phyloP scores from a whole-genome alignment of 1,140 invertebrate species.

The Cheumatopsyche charites region DNA sequence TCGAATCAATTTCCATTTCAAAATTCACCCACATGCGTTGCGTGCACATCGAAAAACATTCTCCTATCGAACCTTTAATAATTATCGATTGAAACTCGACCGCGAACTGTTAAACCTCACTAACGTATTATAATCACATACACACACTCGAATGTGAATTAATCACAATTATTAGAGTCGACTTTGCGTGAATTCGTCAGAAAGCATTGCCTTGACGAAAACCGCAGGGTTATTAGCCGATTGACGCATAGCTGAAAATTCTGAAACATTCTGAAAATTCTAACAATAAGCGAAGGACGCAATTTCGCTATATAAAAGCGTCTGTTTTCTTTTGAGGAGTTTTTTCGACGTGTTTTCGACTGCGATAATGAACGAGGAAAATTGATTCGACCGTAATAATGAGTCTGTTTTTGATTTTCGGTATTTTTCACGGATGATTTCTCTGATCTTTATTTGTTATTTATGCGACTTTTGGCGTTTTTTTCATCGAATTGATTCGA shows the following conservation, averaged over 20 bases:
- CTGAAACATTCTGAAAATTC: background rate
- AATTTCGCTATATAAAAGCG: background rate
- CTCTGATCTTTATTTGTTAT: no score
- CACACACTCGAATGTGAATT: background rate
- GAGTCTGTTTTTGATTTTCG: no score
- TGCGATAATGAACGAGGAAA: no score
- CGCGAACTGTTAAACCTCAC: background rate
- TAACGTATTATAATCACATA: background rate
- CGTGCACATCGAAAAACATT: no score
- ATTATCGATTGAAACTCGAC: slow-evolving; percentile 5
- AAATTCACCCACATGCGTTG: no score
- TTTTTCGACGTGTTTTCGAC: no score
- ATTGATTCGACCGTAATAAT: no score
- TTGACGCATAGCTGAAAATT: background rate
- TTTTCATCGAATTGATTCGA: no score
- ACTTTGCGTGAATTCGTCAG: slow-evolving; percentile 4
- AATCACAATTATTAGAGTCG: background rate
- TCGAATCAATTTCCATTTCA: no score
- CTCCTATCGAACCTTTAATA: background rate
- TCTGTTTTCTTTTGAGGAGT: no score
- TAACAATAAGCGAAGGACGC: background rate
- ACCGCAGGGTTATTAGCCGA: slow-evolving; percentile 13
- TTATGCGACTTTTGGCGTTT: no score
- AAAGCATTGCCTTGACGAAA: slow-evolving; percentile 15
- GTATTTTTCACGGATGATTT: no score